Conservation (phyloP, 2,797 vertebrate genomes). For the Oryzias sinensis region DNA sequence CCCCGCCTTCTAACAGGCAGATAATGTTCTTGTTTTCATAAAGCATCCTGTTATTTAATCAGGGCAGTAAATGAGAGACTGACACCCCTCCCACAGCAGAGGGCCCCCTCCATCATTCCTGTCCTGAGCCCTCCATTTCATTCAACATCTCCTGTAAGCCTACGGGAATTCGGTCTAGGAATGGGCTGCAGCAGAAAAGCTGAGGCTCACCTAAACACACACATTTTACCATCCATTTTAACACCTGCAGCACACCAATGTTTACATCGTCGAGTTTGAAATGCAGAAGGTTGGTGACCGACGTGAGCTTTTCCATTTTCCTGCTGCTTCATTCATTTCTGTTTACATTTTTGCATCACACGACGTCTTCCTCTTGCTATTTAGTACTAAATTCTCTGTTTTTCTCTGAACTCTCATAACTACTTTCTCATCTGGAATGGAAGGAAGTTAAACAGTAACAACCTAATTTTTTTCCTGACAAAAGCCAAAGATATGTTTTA, state of each 20-base stretch:
- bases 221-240: conserved; percentile 16
- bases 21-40: conserved; percentile 79
- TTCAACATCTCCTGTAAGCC: conserved; percentile 77
- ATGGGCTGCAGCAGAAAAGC: conserved; percentile 60
- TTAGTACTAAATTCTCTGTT: too few relatives aligned
- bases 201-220: conserved; percentile 52
- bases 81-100: conserved; percentile 57
- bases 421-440: too few relatives aligned
- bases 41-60: conserved; percentile 80
- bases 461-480: too few relatives aligned
- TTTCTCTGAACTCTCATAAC: too few relatives aligned
- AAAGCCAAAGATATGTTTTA: too few relatives aligned
- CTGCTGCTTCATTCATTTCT: too few relatives aligned
- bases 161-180: conserved; percentile 76
- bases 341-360: too few relatives aligned
- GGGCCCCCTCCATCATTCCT: conserved; percentile 60
- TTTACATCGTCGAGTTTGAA: too few relatives aligned
- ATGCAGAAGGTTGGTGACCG: too few relatives aligned
- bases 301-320: too few relatives aligned
- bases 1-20: conserved; percentile 69
- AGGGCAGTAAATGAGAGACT: conserved; percentile 73
- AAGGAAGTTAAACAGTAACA: too few relatives aligned
- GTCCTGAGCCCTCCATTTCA: conserved; percentile 71
- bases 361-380: too few relatives aligned
- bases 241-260: background rate